These are phyloP conservation scores for Ptyas mucosa DNA, from an alignment of 2,113 vertebrate genomes.

Conservation along the genomic window DNA sequence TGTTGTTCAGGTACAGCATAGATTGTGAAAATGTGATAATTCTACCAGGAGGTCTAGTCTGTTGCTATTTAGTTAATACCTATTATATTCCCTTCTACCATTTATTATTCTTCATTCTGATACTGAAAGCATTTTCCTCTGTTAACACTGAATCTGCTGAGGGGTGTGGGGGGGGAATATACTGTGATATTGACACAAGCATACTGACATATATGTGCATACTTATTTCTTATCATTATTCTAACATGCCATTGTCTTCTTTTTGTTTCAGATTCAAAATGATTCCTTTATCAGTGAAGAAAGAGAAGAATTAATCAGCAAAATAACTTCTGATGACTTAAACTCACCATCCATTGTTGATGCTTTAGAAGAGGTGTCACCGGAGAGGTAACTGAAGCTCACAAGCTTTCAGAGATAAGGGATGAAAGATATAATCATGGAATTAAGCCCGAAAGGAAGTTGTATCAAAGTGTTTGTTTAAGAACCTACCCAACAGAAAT, in stretches of 20 bases:
- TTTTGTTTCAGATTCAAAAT: conserved; percentile 2
- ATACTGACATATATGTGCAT: neutral
- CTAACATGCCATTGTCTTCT: neutral
- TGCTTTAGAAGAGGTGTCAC: neutral
- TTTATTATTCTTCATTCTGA: neutral
- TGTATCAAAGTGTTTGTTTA: neutral
- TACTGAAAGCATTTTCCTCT: neutral
- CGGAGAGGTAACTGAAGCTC: neutral
- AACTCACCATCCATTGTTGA: rapidly evolving
- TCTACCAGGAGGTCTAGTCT: neutral
- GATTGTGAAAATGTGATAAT: neutral
- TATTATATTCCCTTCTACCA: neutral
- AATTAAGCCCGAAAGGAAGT: neutral
- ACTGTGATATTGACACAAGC: neutral
- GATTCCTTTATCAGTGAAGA: neutral
- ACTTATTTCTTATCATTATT: neutral
- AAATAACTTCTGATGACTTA: neutral
- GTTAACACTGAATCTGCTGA: neutral
- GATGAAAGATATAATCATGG: neutral
- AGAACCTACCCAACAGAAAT: neutral
- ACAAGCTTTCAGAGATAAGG: neutral
- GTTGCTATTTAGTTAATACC: neutral
- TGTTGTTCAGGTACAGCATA: neutral
- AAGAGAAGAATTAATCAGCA: neutral
- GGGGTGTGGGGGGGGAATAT: neutral